phyloP scores from a whole-genome alignment of 2,113 vertebrate genomes.

The Datnioides undecimradiatus region DNA sequence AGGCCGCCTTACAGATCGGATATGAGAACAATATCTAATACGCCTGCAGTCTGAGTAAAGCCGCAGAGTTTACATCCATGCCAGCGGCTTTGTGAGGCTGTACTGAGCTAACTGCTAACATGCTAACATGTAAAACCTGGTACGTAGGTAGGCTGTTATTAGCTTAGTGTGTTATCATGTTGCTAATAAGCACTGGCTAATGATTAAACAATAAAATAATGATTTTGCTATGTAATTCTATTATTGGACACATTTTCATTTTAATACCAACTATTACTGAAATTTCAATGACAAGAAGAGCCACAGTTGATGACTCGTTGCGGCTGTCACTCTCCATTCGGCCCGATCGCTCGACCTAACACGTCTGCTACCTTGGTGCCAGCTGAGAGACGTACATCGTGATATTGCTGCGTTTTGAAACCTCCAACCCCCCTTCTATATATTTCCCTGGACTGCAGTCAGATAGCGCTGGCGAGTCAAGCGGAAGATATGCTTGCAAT shows the following conservation, averaged over 20 bases:
- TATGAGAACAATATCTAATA: too few relatives aligned
- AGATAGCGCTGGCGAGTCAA: neutral
- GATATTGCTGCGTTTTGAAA: neutral
- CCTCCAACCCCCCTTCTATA: neutral
- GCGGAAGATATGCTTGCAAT: slow-evolving; percentile 4
- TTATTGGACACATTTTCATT: too few relatives aligned
- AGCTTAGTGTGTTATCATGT: neutral
- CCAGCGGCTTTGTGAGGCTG: too few relatives aligned
- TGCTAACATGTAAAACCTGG: too few relatives aligned
- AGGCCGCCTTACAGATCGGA: too few relatives aligned
- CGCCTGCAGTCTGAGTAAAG: too few relatives aligned
- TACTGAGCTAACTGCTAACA: too few relatives aligned
- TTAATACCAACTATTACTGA: neutral
- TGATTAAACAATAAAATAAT: too few relatives aligned
- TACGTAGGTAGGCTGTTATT: too few relatives aligned
- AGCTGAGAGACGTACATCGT: neutral
- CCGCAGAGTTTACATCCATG: too few relatives aligned
- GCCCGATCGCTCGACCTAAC: neutral
- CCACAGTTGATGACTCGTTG: neutral
- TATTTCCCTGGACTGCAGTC: neutral
- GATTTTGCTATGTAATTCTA: too few relatives aligned
- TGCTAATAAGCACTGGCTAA: neutral
- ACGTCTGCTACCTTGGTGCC: neutral
- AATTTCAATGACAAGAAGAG: neutral
- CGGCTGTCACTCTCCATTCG: neutral